Conservation (phyloP, 2,797 vertebrate genomes). For the Cirrhinus molitorella region DNA sequence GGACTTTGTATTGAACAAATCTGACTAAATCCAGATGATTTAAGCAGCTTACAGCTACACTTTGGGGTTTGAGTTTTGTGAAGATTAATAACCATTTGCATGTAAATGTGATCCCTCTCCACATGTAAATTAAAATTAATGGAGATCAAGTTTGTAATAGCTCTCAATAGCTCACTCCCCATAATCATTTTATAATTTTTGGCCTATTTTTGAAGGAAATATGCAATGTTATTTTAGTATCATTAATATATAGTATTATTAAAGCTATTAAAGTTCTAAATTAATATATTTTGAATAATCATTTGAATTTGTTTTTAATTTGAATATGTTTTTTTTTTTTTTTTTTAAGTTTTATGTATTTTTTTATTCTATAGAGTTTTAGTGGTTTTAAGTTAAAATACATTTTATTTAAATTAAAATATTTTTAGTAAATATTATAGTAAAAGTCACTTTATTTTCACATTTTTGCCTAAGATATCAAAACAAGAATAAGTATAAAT, state of each 20-base stretch:
- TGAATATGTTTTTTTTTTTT: neutral
- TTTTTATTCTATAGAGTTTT: too few species aligned
- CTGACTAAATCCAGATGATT: conserved; percentile 1
- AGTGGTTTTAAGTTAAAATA: neutral
- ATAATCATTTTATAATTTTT: neutral
- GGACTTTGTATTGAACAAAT: neutral
- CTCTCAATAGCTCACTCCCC: neutral
- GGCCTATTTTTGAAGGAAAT: neutral
- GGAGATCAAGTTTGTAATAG: neutral
- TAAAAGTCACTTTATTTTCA: too few species aligned
- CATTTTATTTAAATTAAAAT: neutral
- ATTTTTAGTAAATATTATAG: too few species aligned
- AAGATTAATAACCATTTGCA: conserved; percentile 10
- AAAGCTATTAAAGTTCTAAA: neutral
- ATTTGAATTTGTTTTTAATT: neutral
- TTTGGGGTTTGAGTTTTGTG: neutral
- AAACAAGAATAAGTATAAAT: neutral
- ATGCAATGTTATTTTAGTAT: neutral
- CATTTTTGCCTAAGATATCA: too few species aligned
- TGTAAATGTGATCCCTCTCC: neutral
- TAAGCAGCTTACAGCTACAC: neutral
- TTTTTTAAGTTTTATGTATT: too few species aligned
- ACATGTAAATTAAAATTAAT: neutral
- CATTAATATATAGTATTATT: neutral
- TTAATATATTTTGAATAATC: neutral